Evolutionary conservation across 2,113 vertebrate species (phyloP).

Genomic region (Scolopax mira): DNA sequence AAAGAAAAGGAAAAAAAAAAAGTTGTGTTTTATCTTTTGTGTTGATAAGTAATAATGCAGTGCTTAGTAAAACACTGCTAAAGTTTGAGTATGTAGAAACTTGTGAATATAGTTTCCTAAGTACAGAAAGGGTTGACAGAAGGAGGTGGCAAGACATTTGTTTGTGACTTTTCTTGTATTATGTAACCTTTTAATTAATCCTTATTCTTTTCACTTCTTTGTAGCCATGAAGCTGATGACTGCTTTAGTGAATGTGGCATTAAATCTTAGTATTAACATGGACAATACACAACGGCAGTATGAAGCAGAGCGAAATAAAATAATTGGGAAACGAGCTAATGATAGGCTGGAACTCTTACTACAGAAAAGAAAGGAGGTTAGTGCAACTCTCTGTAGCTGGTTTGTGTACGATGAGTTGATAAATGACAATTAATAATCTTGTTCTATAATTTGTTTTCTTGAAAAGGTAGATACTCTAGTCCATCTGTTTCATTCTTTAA

Average conservation of each 20-base stretch:
- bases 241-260: constrained; percentile 97
- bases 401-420: not conserved
- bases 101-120: not conserved
- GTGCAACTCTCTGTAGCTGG: not conserved
- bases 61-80: not conserved
- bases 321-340: constrained; percentile 94
- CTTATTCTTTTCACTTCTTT: not conserved
- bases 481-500: not conserved
- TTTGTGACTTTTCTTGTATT: not conserved
- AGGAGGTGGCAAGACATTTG: not conserved
- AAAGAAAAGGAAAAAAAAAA: not conserved
- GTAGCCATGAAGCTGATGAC: constrained; percentile 99
- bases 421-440: not conserved
- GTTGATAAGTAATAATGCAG: not conserved
- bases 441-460: not conserved
- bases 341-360: constrained; percentile 93
- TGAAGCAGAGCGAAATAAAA: constrained; percentile 96
- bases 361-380: constrained; percentile 98
- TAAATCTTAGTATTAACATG: constrained; percentile 99
- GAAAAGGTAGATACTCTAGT: not conserved
- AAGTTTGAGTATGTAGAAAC: not conserved
- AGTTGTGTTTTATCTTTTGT: not conserved
- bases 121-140: not conserved
- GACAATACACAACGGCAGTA: constrained; percentile 99
- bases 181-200: not conserved